Conservation (phyloP, 2,888 invertebrate species). For the Drosophila algonquin region DNA sequence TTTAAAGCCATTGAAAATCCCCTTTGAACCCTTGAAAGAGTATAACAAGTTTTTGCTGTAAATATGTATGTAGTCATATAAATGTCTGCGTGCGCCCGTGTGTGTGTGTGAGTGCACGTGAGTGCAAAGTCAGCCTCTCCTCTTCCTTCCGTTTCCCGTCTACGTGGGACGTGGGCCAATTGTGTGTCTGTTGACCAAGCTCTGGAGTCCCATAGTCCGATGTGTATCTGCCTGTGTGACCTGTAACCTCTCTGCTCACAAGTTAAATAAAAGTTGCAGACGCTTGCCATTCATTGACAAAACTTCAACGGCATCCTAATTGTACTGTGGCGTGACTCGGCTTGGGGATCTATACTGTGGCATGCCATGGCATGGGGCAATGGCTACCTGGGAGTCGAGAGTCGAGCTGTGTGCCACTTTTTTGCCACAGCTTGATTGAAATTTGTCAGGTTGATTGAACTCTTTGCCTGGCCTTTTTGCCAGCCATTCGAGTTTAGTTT, state of each 20-base stretch:
- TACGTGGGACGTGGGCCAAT: slow-evolving; percentile 69
- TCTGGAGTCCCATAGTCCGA: background rate
- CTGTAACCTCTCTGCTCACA: slow-evolving; percentile 43
- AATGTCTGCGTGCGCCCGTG: slow-evolving; percentile 6
- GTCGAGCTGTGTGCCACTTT: slow-evolving; percentile 23
- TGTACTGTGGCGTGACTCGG: slow-evolving; percentile 67
- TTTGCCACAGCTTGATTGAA: slow-evolving; percentile 73
- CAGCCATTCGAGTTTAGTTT: slow-evolving; percentile 56
- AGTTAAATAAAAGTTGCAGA: slow-evolving; percentile 77
- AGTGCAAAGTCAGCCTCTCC: slow-evolving; percentile 20
- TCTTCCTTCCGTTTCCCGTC: slow-evolving; percentile 1
- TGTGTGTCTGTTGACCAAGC: slow-evolving; percentile 71
- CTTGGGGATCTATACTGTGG: slow-evolving; percentile 2
- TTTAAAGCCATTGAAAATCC: too few relatives aligned
- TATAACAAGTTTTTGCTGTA: slow-evolving; percentile 6
- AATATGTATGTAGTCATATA: slow-evolving; percentile 31
- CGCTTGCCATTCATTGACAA: slow-evolving; percentile 75
- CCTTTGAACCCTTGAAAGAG: background rate
- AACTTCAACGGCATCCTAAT: slow-evolving; percentile 74
- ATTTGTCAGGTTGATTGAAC: slow-evolving; percentile 77
- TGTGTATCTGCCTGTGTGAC: slow-evolving; percentile 6
- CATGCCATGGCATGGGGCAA: background rate
- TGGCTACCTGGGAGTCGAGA: slow-evolving; percentile 5
- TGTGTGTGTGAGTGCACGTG: slow-evolving; percentile 11
- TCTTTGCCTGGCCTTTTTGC: slow-evolving; percentile 42